phyloP scores from a whole-genome alignment of 2,113 vertebrate species.

The Brienomyrus longianalis region DNA sequence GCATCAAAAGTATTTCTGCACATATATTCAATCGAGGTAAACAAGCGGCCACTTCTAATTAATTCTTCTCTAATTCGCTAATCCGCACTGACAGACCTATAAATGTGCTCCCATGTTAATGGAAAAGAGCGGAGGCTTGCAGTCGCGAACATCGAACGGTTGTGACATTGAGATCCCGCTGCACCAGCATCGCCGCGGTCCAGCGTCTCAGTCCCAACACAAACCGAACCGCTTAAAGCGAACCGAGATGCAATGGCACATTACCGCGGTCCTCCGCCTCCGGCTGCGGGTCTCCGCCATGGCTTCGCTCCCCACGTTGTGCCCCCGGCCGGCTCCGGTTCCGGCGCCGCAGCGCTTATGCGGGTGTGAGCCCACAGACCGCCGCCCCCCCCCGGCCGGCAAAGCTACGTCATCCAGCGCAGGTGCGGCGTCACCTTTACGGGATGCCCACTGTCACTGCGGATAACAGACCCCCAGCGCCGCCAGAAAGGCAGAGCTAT shows the following conservation, averaged over 20 bases:
- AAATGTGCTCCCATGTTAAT: background rate
- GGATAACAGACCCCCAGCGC: background rate
- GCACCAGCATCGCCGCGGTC: background rate
- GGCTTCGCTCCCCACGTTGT: constrained; percentile 48
- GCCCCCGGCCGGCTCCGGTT: constrained; percentile 18
- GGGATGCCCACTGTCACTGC: background rate
- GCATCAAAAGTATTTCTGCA: background rate
- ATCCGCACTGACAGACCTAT: background rate
- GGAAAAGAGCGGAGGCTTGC: background rate
- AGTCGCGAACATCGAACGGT: background rate
- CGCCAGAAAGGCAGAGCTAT: background rate
- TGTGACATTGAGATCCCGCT: background rate
- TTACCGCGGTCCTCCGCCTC: constrained; percentile 78
- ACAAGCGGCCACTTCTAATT: background rate
- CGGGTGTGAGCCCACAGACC: background rate
- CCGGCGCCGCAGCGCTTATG: constrained; percentile 35
- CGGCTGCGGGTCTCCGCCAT: constrained; percentile 65
- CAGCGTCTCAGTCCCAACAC: background rate
- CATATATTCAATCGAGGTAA: background rate
- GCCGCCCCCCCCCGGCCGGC: constrained; percentile 13
- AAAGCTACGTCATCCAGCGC: constrained; percentile 29
- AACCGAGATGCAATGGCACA: constrained; percentile 24
- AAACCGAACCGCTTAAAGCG: background rate
- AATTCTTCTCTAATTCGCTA: background rate
- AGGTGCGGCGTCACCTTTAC: background rate